A percentile compares a stretch with the other conserved stretches of the same genome.
phyloP scores from a whole-genome alignment of 2,113 vertebrate genomes.

The Xenus cinereus region DNA sequence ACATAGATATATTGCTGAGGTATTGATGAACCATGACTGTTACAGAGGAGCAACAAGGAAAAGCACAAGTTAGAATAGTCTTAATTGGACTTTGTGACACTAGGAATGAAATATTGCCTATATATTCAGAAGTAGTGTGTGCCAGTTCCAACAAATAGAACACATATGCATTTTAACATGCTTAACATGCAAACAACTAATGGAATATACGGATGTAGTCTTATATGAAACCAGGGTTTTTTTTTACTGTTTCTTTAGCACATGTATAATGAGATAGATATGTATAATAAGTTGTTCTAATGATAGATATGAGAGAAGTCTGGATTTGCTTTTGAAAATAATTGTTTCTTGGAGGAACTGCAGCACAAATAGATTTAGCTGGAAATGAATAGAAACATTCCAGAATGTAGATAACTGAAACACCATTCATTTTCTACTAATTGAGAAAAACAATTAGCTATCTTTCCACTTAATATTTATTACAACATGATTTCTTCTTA shows the following conservation, averaged over 20 bases:
- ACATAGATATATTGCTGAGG: not conserved
- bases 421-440: not conserved
- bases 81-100: not conserved
- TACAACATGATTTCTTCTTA: not conserved
- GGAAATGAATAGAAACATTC: not conserved
- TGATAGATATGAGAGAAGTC: not conserved
- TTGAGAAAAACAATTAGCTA: not conserved
- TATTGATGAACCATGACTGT: not conserved
- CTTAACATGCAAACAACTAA: not conserved
- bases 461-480: slow-evolving; percentile 4
- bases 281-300: not conserved
- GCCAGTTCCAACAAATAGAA: not conserved
- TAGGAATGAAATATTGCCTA: not conserved
- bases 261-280: not conserved
- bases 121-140: not conserved
- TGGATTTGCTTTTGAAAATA: not conserved
- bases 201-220: not conserved
- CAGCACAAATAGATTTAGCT: not conserved
- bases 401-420: not conserved
- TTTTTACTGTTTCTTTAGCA: not conserved
- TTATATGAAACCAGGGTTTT: not conserved
- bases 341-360: not conserved
- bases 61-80: not conserved
- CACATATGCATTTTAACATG: not conserved
- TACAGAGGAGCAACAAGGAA: not conserved